These are phyloP conservation scores for Dynastes maya DNA, from an alignment of 2,888 invertebrate species.

Conservation along the genomic window DNA sequence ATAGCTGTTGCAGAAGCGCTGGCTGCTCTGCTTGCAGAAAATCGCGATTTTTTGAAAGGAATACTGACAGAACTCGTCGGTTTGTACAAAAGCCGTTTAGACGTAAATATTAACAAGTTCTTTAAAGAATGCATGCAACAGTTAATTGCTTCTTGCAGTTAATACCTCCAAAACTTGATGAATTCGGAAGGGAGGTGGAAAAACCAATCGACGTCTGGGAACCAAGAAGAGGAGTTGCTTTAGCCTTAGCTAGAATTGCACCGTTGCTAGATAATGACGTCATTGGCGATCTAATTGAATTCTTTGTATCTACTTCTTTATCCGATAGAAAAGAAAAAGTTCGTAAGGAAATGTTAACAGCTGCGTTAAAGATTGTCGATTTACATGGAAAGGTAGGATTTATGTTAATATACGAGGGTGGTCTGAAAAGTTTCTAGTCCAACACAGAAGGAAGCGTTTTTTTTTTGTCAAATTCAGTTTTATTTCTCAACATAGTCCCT, in stretches of 20 bases:
- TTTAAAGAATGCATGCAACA: not conserved
- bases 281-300: slow-evolving; percentile 82
- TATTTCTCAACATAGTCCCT: too few species aligned
- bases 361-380: slow-evolving; percentile 93
- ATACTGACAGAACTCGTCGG: slow-evolving; percentile 79
- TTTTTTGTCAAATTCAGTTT: too few species aligned
- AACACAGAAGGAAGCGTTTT: too few species aligned
- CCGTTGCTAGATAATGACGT: slow-evolving; percentile 79
- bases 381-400: slow-evolving; percentile 87
- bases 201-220: slow-evolving; percentile 93
- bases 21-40: slow-evolving; percentile 77
- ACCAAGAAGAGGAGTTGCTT: slow-evolving; percentile 90
- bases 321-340: slow-evolving; percentile 89
- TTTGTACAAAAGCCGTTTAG: slow-evolving; percentile 84
- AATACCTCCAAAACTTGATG: slow-evolving; percentile 90
- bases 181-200: slow-evolving; percentile 91
- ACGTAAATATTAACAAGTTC: slow-evolving; percentile 69
- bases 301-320: slow-evolving; percentile 89
- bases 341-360: slow-evolving; percentile 92
- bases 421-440: too few species aligned
- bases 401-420: slow-evolving; percentile 44
- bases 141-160: slow-evolving; percentile 69
- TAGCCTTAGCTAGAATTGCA: slow-evolving; percentile 86
- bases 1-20: slow-evolving; percentile 87
- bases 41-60: slow-evolving; percentile 72